Percentiles rank a stretch among this genome's conserved stretches.
Conservation (phyloP, 2,888 invertebrate species). For the Perizoma affinitatum region DNA sequence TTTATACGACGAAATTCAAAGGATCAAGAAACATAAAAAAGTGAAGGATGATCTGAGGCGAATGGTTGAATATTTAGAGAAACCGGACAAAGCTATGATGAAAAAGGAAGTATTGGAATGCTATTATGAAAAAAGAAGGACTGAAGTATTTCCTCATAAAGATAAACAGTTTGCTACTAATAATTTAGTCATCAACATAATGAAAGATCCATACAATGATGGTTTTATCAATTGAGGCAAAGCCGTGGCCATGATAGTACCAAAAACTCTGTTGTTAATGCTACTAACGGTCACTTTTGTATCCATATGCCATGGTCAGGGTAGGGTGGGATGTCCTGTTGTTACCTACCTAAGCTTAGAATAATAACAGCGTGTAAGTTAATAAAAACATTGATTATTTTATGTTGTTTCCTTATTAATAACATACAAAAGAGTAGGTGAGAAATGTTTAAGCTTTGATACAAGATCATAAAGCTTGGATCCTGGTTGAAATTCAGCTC, state of each 20-base stretch:
- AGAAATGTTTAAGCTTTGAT: conserved; percentile 49
- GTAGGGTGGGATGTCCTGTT: too few species aligned
- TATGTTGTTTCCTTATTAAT: conserved; percentile 53
- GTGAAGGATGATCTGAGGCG: conserved; percentile 47
- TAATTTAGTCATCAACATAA: conserved; percentile 45
- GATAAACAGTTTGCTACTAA: conserved; percentile 37
- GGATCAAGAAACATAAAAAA: conserved; percentile 41
- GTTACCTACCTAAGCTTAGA: too few species aligned
- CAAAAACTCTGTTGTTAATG: too few species aligned
- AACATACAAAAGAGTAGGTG: conserved; percentile 65
- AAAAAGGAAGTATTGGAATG: conserved; percentile 41
- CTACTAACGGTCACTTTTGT: too few species aligned
- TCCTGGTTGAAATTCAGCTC: conserved; percentile 55
- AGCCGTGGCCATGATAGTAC: too few species aligned
- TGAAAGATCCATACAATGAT: conserved; percentile 46
- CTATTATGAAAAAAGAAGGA: conserved; percentile 24
- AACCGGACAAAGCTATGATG: conserved; percentile 23
- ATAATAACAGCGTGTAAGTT: background rate
- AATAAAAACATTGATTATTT: conserved; percentile 7
- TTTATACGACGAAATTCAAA: conserved; percentile 51
- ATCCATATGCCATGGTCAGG: too few species aligned
- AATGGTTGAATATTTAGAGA: conserved; percentile 51
- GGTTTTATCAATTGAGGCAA: conserved; percentile 30
- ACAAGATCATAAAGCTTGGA: conserved; percentile 58
- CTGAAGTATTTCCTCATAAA: background rate